These are phyloP conservation scores for Nemoura dubitans DNA, from an alignment of 2,888 invertebrate genomes.

Conservation along the genomic window DNA sequence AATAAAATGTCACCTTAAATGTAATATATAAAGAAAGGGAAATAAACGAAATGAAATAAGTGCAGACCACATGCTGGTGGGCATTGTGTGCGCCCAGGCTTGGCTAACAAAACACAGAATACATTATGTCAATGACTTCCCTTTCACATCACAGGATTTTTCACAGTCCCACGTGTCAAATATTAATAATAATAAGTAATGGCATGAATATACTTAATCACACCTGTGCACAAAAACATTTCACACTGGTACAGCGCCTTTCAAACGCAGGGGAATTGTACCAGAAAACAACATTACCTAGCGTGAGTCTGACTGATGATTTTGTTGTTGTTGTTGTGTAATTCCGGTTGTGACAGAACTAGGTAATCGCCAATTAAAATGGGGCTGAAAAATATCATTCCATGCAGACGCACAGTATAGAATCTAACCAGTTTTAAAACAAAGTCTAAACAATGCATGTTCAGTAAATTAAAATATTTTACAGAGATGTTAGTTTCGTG, in stretches of 20 bases:
- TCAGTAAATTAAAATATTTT: too few species aligned
- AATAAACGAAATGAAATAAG: not conserved
- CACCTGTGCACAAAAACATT: not conserved
- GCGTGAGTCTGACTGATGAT: not conserved
- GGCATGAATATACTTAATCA: not conserved
- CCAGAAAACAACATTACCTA: not conserved
- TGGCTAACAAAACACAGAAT: not conserved
- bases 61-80: not conserved
- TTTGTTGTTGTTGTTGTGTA: not conserved
- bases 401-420: too few species aligned
- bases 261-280: not conserved
- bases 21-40: not conserved
- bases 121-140: conserved; percentile 12
- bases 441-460: too few species aligned
- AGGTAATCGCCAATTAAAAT: not conserved
- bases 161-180: not conserved
- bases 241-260: not conserved
- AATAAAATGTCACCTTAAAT: not conserved
- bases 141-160: not conserved
- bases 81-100: not conserved
- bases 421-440: too few species aligned
- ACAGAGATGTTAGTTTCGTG: too few species aligned
- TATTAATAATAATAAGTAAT: conserved; percentile 3
- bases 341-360: not conserved
- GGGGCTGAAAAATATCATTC: too few species aligned